Percentiles rank a stretch among this genome's conserved stretches.
Conservation (phyloP, 2,113 vertebrate genomes). For the Ranitomeya imitator region DNA sequence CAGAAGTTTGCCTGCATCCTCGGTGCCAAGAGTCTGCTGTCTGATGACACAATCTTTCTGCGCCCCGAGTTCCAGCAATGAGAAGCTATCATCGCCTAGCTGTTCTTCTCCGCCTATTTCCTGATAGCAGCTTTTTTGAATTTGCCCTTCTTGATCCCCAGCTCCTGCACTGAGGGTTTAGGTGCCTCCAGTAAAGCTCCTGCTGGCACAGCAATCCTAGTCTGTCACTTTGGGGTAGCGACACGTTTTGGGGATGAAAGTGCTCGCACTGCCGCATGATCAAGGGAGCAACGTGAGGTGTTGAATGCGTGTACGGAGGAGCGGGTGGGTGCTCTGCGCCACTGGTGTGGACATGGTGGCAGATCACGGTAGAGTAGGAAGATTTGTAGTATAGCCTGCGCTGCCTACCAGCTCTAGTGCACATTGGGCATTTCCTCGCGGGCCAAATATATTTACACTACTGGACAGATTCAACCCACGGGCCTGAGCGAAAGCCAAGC, state of each 20-base stretch:
- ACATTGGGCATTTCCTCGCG: no score
- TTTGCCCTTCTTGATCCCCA: slow-evolving; percentile 24
- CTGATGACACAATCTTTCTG: slow-evolving; percentile 73
- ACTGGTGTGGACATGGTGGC: no score
- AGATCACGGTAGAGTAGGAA: no score
- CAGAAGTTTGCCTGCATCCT: slow-evolving; percentile 76
- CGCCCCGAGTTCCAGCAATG: slow-evolving; percentile 67
- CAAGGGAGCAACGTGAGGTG: no score
- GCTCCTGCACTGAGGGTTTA: neutral
- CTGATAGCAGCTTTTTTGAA: slow-evolving; percentile 32
- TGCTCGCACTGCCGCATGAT: no score
- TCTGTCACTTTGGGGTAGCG: neutral
- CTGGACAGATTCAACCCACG: no score
- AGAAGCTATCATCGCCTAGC: slow-evolving; percentile 20
- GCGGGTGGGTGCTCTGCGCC: no score
- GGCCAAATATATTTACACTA: no score
- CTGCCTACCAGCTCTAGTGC: no score
- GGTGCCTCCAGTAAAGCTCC: slow-evolving; percentile 23
- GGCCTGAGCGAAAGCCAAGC: no score
- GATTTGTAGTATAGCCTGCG: no score
- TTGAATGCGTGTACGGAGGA: no score
- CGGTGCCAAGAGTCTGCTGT: slow-evolving; percentile 70
- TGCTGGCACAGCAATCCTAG: slow-evolving; percentile 25
- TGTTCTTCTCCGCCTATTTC: slow-evolving; percentile 18
- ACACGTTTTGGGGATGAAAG: neutral